Conservation (phyloP, 2,888 invertebrate genomes). For the Nymphalis c-album region DNA sequence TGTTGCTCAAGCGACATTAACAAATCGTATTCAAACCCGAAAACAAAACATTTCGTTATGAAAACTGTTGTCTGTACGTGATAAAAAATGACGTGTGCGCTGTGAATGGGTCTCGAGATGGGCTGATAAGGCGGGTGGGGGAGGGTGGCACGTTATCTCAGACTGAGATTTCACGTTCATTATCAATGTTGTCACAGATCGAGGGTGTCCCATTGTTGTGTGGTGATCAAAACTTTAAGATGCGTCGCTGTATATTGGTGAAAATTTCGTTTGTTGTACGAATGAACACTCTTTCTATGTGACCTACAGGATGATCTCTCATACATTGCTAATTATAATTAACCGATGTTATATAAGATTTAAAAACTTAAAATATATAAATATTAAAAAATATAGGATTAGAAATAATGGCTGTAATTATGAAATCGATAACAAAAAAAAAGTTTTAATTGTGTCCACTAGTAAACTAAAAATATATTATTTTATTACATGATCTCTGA, state of each 20-base stretch:
- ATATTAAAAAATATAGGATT: no score
- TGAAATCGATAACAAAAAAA: no score
- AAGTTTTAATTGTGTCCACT: no score
- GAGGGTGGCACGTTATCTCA: constrained; percentile 58
- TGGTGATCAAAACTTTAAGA: constrained; percentile 40
- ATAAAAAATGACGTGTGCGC: constrained; percentile 44
- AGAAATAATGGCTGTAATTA: no score
- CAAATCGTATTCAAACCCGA: constrained; percentile 11
- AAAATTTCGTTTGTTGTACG: constrained; percentile 5
- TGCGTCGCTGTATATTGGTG: constrained; percentile 23
- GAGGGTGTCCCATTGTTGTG: constrained; percentile 42
- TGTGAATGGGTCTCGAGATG: constrained; percentile 45
- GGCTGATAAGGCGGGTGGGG: constrained; percentile 39
- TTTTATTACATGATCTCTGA: no score
- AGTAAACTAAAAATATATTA: no score
- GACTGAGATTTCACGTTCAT: constrained; percentile 71
- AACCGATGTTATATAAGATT: no score
- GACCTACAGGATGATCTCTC: no score
- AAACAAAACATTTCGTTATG: constrained; percentile 27
- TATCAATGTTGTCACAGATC: constrained; percentile 57
- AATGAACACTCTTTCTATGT: not conserved
- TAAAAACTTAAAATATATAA: no score
- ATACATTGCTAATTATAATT: no score
- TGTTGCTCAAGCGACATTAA: constrained; percentile 6
- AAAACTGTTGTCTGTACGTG: constrained; percentile 36